These are phyloP conservation scores for Otocyon megalotis DNA, from an alignment of 2,113 vertebrate species.

Conservation along the genomic window DNA sequence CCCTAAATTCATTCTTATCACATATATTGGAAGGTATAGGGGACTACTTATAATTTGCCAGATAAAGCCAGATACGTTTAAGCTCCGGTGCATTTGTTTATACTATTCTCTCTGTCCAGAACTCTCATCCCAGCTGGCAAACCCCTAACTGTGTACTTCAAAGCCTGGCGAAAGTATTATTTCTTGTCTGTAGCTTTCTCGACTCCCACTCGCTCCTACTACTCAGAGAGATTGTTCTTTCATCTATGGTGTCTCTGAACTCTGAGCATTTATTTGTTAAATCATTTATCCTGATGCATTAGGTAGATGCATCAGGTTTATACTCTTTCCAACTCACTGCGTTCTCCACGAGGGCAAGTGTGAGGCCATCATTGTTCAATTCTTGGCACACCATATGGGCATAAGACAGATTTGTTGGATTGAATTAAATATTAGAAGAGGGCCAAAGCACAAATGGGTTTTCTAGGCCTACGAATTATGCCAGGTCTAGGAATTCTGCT, in stretches of 20 bases:
- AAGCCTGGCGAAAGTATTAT: background rate
- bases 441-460: background rate
- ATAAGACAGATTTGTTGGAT: background rate
- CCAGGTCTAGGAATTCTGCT: background rate
- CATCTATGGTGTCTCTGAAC: background rate
- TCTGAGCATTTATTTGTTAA: conserved; percentile 28
- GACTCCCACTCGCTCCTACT: background rate
- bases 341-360: background rate
- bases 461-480: conserved; percentile 5
- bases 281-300: background rate
- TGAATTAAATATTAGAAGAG: conserved; percentile 50
- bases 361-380: background rate
- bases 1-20: background rate
- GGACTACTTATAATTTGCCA: background rate
- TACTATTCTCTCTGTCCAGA: background rate
- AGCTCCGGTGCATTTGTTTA: background rate
- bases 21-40: background rate
- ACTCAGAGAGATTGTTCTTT: background rate
- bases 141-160: background rate
- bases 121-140: background rate
- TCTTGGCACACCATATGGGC: background rate
- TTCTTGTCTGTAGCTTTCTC: conserved; percentile 52
- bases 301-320: background rate
- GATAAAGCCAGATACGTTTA: conserved; percentile 49
- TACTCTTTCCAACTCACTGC: background rate